A percentile compares a stretch with the other conserved stretches of the same genome.
phyloP scores from a whole-genome alignment of 2,797 vertebrate species.

The Sebastes steindachneri region DNA sequence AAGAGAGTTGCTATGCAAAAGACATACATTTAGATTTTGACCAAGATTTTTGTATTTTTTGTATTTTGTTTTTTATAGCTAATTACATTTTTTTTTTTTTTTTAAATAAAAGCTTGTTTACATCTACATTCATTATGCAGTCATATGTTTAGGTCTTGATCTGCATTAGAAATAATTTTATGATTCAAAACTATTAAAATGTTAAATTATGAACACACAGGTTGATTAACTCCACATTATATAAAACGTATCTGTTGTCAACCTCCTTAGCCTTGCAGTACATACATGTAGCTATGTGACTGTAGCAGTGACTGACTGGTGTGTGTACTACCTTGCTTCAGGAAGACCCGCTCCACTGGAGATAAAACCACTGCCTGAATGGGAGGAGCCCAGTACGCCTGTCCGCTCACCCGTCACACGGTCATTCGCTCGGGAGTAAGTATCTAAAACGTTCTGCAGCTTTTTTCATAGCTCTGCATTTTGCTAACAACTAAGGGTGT shows the following conservation, averaged over 20 bases:
- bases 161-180: background rate
- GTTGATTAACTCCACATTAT: background rate
- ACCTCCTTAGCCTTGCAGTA: background rate
- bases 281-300: background rate
- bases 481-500: slow-evolving; percentile 49
- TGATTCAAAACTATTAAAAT: background rate
- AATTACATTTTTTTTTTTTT: too few relatives aligned
- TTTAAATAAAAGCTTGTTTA: background rate
- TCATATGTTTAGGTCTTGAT: background rate
- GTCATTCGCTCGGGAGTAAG: slow-evolving; percentile 98
- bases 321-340: slow-evolving; percentile 71
- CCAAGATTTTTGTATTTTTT: background rate
- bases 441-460: slow-evolving; percentile 52
- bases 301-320: slow-evolving; percentile 24
- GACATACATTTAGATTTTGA: background rate
- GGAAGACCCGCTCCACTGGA: slow-evolving; percentile 95
- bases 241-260: background rate
- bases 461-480: slow-evolving; percentile 11
- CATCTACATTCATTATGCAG: background rate
- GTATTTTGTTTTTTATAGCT: background rate
- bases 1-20: background rate
- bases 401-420: slow-evolving; percentile 97
- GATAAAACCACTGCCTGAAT: slow-evolving; percentile 95
- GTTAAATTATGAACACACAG: background rate
- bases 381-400: slow-evolving; percentile 95